Evolutionary conservation across 2,797 vertebrate species (phyloP).

Genomic region (Halcyon leucocephala): DNA sequence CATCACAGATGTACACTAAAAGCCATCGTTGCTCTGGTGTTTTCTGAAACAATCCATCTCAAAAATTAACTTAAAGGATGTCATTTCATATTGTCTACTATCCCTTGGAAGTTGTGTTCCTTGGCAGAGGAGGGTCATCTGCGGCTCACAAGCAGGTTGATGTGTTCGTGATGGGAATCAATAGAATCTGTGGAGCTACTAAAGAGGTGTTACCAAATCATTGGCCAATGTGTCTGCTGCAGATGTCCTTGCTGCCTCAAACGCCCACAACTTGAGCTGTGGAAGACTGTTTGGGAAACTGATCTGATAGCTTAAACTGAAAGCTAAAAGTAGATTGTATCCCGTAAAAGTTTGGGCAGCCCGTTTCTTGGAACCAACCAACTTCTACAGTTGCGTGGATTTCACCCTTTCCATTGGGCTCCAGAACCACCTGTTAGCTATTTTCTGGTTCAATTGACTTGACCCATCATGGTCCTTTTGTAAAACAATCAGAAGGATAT

Average conservation of each 20-base stretch:
- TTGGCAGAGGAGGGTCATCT: neutral
- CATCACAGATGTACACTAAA: neutral
- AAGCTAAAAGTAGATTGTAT: neutral
- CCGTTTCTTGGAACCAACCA: neutral
- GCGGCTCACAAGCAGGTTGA: neutral
- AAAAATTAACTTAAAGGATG: neutral
- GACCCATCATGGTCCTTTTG: neutral
- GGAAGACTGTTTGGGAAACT: neutral
- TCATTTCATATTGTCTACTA: neutral
- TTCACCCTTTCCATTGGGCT: neutral
- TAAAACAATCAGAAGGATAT: neutral
- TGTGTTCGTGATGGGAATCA: neutral
- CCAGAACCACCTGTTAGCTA: neutral
- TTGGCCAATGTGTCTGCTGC: neutral
- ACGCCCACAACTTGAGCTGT: neutral
- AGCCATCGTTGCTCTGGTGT: neutral
- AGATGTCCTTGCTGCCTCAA: neutral
- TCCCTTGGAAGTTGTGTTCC: neutral
- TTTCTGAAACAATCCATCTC: neutral
- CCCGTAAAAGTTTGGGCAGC: neutral
- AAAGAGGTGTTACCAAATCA: neutral
- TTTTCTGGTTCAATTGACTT: slow-evolving; percentile 23
- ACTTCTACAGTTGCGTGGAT: neutral
- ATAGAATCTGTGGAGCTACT: neutral
- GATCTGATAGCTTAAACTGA: neutral